phyloP scores from a whole-genome alignment of 2,888 invertebrate genomes.

The Ceriagrion tenellum region DNA sequence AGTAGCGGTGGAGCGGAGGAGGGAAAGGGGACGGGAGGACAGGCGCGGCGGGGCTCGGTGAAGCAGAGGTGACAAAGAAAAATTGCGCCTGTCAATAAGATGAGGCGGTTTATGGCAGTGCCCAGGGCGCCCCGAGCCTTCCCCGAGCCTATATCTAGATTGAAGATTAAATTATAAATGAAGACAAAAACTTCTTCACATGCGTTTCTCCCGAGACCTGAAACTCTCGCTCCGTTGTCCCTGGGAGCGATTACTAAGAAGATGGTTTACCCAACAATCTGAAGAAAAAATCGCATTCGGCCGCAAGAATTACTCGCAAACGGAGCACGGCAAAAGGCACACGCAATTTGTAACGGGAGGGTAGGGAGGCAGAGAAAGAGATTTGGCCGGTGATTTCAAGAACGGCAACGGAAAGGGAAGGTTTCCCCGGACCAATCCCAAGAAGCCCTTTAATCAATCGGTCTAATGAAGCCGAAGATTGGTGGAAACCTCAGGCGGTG shows the following conservation, averaged over 20 bases:
- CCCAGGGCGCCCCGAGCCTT: neutral
- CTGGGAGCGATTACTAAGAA: neutral
- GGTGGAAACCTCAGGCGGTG: neutral
- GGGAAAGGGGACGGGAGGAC: neutral
- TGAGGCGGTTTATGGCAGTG: constrained; percentile 18
- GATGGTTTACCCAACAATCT: neutral
- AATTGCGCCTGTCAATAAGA: constrained; percentile 22
- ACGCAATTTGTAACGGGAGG: neutral
- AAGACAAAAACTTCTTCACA: neutral
- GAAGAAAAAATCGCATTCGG: neutral
- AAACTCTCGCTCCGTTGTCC: too few relatives aligned
- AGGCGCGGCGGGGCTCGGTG: neutral
- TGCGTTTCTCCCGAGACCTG: neutral
- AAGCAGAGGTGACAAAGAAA: constrained; percentile 7
- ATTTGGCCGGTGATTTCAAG: neutral
- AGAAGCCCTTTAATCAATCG: constrained; percentile 39
- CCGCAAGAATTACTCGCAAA: neutral
- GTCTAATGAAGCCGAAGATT: constrained; percentile 25
- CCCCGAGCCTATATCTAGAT: neutral
- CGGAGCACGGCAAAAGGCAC: neutral
- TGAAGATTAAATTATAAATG: constrained; percentile 21
- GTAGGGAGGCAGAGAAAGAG: neutral
- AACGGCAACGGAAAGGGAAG: constrained; percentile 25
- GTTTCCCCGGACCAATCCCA: neutral
- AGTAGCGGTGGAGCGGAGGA: too few relatives aligned